Evolutionary conservation across 2,113 vertebrate species (phyloP), one percentile per base, ranked within the genome.

Genomic region (Alethe castanea): DNA sequence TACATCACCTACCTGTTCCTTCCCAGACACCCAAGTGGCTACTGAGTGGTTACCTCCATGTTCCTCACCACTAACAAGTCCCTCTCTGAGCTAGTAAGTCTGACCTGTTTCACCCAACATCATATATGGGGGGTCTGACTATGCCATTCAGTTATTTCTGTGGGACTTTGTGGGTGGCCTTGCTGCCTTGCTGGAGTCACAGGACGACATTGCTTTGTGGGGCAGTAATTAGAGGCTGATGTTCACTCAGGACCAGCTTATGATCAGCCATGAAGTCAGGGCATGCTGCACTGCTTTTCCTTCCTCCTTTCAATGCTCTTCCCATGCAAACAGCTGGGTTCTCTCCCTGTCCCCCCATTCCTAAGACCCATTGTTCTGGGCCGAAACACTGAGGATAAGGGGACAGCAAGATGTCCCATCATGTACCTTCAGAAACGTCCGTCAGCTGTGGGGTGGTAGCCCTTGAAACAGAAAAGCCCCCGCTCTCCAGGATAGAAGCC

Each of bases 391-490:
- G 8, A 50, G 33, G 44, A 44, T 14, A 35, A 70, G 15, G 38
- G 66, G 64, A 16, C 60, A 85, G 33, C 5, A 4, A 95, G 52
- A 22, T 28, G 35, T 57, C 23, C 45, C 56, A 24, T 40, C n/a
- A 79, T 93, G 3, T 97, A 99, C 99, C 99, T 98, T 99, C 99
- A 31, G 99, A 99, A 90, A 99, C 97, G 0, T 99, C 99, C 0
- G 98, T 99, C 73, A 99, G 98, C 54, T 99, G 99, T 45, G 99
- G 99, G 17, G 99, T 99, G 16, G 99, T 99, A 62, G 99, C 99
- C 97, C 99, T 98, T 89, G 99, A 99, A 76, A 99, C 99, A 1
- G 99, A 99, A 97, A 99, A 99, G 19, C 99, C 99, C 5, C 99
- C 99, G 5, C 99, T 99, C 96, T 99, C 99, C 96, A 99, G 95